Base-by-base conservation (phyloP, 2,113 vertebrate species). In the Sisor rabdophorus region DNA sequence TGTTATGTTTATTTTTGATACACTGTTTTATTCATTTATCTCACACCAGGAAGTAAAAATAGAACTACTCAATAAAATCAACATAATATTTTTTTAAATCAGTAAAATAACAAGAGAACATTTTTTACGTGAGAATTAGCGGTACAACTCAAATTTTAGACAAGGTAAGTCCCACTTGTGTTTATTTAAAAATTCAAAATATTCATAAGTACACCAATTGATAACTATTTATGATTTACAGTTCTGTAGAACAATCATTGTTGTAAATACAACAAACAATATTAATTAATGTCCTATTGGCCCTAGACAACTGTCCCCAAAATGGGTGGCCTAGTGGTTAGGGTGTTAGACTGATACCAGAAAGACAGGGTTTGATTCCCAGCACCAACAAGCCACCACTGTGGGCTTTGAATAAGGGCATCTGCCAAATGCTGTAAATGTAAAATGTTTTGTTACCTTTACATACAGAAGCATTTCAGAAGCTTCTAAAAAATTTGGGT, bases 1-100 rank as follows among this genome's bases (percentile, higher is more conserved):
- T 58, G 59, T 20, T 36, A 30, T 16, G 11, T 75, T 75, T 65
- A 65, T 75, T 60, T 77, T 69, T 60, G 60, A 59, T 60, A 20
- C 20, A 53, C 15, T 11, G 50, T 73, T 60, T 76, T 76, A 28
- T 76, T 48, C 19, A 56, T 48, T 17, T n/a, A 59, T 20, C 17
- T 36, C 17, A n/a, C 19, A 32, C 32, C 28, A 19, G 7, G 32
- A 61, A 32, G 28, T 61, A 16, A 17, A 50, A 52, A 19, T 24
- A 71, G 7, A 73, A 48, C 2, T 16, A 32, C 20, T 20, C 20
- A 71, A 9, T 32, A 36, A 36, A 22, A 26, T 53, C 28, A 12
- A 36, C 22, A 20, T 26, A 22, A 22, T 53, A 22, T 11, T 10
- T 13, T 44, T 48, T 28, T 1, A 55, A 16, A 71, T 5, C 19